Evolutionary conservation across 2,113 vertebrate genomes (phyloP).

Genomic region (Stictonetta naevosa): DNA sequence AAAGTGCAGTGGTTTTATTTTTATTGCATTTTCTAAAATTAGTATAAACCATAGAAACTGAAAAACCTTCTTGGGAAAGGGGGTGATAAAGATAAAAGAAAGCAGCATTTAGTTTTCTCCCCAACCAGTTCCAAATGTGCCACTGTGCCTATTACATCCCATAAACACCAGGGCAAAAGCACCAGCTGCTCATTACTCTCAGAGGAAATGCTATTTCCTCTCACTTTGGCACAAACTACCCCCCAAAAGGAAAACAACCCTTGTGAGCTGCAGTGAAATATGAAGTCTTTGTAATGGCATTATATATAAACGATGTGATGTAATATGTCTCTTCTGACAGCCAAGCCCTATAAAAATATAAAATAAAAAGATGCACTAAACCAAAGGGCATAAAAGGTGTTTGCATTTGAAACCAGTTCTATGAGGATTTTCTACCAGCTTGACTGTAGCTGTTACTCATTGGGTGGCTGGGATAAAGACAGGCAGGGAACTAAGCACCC

Average conservation of each 20-base stretch:
- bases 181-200: constrained; percentile 79
- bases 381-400: constrained; percentile 20
- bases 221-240: constrained; percentile 69
- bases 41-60: constrained; percentile 65
- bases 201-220: constrained; percentile 72
- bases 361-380: constrained; percentile 50
- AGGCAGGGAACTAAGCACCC: constrained; percentile 4
- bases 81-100: constrained; percentile 79
- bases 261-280: constrained; percentile 61
- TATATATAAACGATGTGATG: constrained; percentile 49
- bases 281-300: neutral
- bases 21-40: constrained; percentile 76
- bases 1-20: constrained; percentile 44
- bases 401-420: constrained; percentile 46
- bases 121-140: constrained; percentile 77
- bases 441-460: neutral
- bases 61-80: constrained; percentile 75
- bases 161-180: constrained; percentile 76
- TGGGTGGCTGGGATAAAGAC: constrained; percentile 35
- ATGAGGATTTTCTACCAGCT: constrained; percentile 33
- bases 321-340: constrained; percentile 56
- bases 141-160: constrained; percentile 75
- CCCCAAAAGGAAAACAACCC: constrained; percentile 70
- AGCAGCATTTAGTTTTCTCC: constrained; percentile 73
- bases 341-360: constrained; percentile 54